Evolutionary conservation across 2,888 invertebrate genomes (phyloP).

Genomic region (Synergus laeviventris): DNA sequence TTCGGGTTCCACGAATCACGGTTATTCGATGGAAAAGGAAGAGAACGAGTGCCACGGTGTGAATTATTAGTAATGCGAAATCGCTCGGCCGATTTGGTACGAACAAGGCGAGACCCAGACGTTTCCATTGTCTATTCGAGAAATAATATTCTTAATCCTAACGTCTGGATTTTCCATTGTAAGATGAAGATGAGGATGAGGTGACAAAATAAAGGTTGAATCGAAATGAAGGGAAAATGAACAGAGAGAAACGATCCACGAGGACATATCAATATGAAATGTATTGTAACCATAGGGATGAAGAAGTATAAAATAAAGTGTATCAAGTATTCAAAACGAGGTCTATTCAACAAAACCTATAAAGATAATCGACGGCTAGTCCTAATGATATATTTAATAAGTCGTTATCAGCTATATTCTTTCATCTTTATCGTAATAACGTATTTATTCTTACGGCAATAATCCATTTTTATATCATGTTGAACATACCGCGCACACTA

Average conservation of each 20-base stretch:
- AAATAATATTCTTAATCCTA: not conserved
- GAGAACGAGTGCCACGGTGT: constrained; percentile 58
- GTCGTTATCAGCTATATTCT: constrained; percentile 65
- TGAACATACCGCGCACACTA: constrained; percentile 58
- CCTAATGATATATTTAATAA: constrained; percentile 71
- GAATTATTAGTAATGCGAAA: constrained; percentile 59
- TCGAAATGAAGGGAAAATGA: not conserved
- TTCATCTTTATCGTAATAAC: constrained; percentile 55
- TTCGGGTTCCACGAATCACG: constrained; percentile 27
- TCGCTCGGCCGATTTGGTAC: constrained; percentile 51
- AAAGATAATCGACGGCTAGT: constrained; percentile 70
- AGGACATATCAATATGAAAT: constrained; percentile 48
- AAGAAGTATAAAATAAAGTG: constrained; percentile 44
- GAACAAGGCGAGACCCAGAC: constrained; percentile 1
- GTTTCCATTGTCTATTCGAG: not conserved
- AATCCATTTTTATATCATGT: constrained; percentile 58
- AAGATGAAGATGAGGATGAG: not conserved
- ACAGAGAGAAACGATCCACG: not conserved
- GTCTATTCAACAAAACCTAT: constrained; percentile 55
- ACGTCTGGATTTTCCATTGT: constrained; percentile 29
- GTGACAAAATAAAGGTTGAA: not conserved
- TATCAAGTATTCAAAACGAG: constrained; percentile 50
- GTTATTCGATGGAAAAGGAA: constrained; percentile 38
- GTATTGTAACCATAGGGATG: constrained; percentile 46
- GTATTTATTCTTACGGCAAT: constrained; percentile 55